Evolutionary conservation across 2,888 invertebrate genomes (phyloP).

Genomic region (Tachystola acroxantha): DNA sequence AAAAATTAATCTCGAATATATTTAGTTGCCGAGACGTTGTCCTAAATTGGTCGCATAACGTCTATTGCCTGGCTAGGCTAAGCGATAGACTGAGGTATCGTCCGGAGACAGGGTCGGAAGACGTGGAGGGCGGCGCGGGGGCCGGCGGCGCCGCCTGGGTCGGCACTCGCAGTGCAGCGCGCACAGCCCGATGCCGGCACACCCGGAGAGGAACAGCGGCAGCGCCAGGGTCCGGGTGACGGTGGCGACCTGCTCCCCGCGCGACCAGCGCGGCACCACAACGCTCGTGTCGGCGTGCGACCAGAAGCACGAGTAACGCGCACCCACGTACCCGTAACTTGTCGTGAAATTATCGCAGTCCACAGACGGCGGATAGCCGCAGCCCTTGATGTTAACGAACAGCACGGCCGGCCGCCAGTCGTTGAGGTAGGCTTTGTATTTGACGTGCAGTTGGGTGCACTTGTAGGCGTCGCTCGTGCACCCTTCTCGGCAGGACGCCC

Average conservation of each 20-base stretch:
- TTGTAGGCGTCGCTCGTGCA: slow-evolving; percentile 88
- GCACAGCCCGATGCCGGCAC: slow-evolving; percentile 90
- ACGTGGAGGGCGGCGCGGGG: slow-evolving; percentile 81
- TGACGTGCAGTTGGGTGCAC: slow-evolving; percentile 83
- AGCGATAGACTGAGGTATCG: slow-evolving; percentile 66
- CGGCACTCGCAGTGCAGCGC: slow-evolving; percentile 93
- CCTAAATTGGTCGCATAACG: slow-evolving; percentile 20
- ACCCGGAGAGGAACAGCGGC: slow-evolving; percentile 89
- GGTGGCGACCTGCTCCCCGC: slow-evolving; percentile 88
- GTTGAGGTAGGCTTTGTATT: slow-evolving; percentile 70
- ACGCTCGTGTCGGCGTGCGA: slow-evolving; percentile 89
- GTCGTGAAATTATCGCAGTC: slow-evolving; percentile 87
- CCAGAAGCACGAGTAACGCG: slow-evolving; percentile 82
- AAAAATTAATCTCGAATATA: slow-evolving; percentile 6
- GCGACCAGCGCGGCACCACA: slow-evolving; percentile 89
- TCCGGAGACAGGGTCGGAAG: slow-evolving; percentile 76
- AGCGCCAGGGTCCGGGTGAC: slow-evolving; percentile 91
- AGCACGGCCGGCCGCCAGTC: slow-evolving; percentile 80
- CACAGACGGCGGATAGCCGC: slow-evolving; percentile 88
- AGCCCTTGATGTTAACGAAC: slow-evolving; percentile 89
- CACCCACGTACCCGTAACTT: slow-evolving; percentile 83
- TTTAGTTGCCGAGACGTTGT: neutral
- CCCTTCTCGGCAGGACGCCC: slow-evolving; percentile 89
- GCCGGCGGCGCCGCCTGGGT: slow-evolving; percentile 81
- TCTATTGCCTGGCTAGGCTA: slow-evolving; percentile 53